Evolutionary conservation across 2,888 invertebrate genomes (phyloP).

Genomic region (Tetropium fuscum): DNA sequence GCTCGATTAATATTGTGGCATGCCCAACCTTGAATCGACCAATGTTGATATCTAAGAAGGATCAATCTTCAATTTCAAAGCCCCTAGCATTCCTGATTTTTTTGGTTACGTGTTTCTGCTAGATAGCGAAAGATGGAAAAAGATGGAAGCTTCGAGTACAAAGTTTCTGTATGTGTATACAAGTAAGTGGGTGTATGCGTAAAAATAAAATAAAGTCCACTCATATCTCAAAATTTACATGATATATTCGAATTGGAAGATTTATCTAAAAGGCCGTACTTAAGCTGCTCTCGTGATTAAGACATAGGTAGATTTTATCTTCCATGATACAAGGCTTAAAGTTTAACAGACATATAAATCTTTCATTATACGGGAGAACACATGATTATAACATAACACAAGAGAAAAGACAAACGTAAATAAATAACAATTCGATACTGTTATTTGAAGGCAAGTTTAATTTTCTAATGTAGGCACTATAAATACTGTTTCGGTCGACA

Average conservation of each 20-base stretch:
- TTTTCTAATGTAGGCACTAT: too few species aligned
- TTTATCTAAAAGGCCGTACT: conserved; percentile 36
- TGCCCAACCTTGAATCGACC: conserved; percentile 61
- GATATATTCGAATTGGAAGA: conserved; percentile 32
- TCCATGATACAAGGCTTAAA: conserved; percentile 18
- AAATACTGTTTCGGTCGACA: too few species aligned
- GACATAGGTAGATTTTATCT: conserved; percentile 37
- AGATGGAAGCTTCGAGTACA: neutral
- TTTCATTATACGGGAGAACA: neutral
- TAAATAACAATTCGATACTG: neutral
- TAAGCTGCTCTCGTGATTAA: conserved; percentile 37
- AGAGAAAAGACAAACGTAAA: too few species aligned
- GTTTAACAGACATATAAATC: conserved; percentile 10
- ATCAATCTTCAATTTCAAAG: conserved; percentile 55
- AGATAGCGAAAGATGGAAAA: conserved; percentile 14
- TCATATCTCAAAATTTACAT: conserved; percentile 33
- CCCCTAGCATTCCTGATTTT: conserved; percentile 35
- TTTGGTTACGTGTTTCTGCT: conserved; percentile 23
- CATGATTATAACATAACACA: neutral
- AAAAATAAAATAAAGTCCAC: conserved; percentile 37
- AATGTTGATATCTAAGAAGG: conserved; percentile 57
- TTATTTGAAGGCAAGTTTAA: neutral
- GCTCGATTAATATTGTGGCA: conserved; percentile 67
- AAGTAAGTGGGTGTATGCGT: conserved; percentile 25
- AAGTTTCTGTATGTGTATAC: conserved; percentile 9